These are phyloP conservation scores for Rhynchophorus ferrugineus DNA, from an alignment of 1,140 invertebrate species.

Conservation along the genomic window DNA sequence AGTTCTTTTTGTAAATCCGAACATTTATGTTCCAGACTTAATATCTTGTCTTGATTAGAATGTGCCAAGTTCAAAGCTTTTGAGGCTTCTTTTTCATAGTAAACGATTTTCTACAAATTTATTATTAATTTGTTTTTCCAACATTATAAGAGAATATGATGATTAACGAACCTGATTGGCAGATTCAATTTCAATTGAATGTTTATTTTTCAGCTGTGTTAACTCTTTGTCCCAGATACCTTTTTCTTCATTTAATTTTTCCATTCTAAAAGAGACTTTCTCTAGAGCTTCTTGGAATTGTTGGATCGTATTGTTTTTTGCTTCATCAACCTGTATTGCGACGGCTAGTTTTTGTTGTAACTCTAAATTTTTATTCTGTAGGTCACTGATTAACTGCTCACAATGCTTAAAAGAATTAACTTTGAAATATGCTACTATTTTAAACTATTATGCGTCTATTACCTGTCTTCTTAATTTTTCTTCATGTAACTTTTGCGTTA, in stretches of 20 bases:
- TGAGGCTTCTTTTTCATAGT: constrained; percentile 57
- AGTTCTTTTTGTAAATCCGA: constrained; percentile 31
- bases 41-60: constrained; percentile 57
- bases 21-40: constrained; percentile 35
- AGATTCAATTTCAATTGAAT: constrained; percentile 33
- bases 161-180: constrained; percentile 25
- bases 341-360: constrained; percentile 71
- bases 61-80: constrained; percentile 58
- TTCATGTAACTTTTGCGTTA: constrained; percentile 59
- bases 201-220: constrained; percentile 27
- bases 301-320: constrained; percentile 61
- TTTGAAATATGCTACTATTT: neutral
- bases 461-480: constrained; percentile 67
- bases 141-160: neutral
- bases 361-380: constrained; percentile 64
- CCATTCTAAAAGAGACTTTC: constrained; percentile 32
- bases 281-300: constrained; percentile 54
- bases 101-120: constrained; percentile 49
- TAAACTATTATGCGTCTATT: constrained; percentile 13
- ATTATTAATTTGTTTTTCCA: constrained; percentile 1
- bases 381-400: constrained; percentile 63
- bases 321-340: constrained; percentile 63
- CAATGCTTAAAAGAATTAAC: constrained; percentile 53
- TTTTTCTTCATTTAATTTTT: constrained; percentile 34
- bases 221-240: constrained; percentile 25